Evolutionary conservation across 2,888 invertebrate species (phyloP).

Genomic region (Cephus pulcher): DNA sequence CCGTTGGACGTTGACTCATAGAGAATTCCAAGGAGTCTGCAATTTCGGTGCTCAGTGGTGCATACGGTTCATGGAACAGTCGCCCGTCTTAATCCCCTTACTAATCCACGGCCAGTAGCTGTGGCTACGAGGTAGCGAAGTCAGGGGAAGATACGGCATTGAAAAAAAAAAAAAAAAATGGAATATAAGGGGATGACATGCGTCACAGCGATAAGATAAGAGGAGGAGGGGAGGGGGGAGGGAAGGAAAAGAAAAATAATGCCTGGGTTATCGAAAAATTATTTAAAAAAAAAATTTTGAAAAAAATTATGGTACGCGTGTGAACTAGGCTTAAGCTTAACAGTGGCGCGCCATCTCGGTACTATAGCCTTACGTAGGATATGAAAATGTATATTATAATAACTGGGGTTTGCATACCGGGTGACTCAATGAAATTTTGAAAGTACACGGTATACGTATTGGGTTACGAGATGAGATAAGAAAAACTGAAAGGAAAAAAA

Average conservation of each 20-base stretch:
- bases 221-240: accelerated
- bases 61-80: neutral
- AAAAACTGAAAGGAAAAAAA: neutral
- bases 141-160: no score
- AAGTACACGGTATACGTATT: neutral
- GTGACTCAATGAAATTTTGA: neutral
- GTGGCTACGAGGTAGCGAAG: no score
- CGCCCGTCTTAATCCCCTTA: neutral
- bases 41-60: neutral
- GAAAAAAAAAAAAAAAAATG: no score
- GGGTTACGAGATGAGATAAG: neutral
- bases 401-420: neutral
- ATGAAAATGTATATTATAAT: neutral
- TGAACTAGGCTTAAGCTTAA: neutral
- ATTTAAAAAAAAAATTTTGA: no score
- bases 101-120: neutral
- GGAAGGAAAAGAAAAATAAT: no score
- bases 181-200: no score
- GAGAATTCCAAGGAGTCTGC: neutral
- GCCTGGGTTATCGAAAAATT: no score
- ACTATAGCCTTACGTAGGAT: neutral
- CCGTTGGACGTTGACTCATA: neutral
- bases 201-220: no score
- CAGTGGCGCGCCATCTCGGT: neutral
- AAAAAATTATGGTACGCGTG: neutral